Base-by-base conservation (phyloP, 1,140 invertebrate species). In the Matsumurasca onukii region DNA sequence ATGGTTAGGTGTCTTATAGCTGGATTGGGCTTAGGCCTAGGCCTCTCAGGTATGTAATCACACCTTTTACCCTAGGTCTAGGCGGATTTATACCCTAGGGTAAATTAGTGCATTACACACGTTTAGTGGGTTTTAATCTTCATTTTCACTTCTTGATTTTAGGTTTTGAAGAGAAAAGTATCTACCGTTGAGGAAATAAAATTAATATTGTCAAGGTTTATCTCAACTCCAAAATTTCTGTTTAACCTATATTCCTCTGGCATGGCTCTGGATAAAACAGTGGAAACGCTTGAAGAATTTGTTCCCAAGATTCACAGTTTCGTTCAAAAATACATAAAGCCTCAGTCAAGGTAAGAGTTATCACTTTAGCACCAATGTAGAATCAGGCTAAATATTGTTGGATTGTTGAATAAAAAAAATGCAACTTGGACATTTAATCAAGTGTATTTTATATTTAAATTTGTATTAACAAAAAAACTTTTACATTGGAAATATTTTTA, bases 231-330 rank as follows among this genome's bases (percentile, higher is more conserved):
- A 24, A 67, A 78, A 59, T 71, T 79, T 65, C 75, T 84, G 0
- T 79, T 80, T 31, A 80, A 82, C 68, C 76, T 91, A 2, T 91
- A 88, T 76, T 83, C 83, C 31, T 82, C 83, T 3, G 79, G 84
- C 31, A 75, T 90, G 68, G 79, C 77, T 17, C 75, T 83, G 0
- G 74, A 78, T 1, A 83, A 86, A 49, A 81, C 83, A 2, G 74
- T 77, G 5, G 74, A 80, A n/a, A 51, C 87, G 70, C 78, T 91
- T 64, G 72, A 82, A 52, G 77, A 80, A 39, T 92, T 89, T 77
- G 76, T 92, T 0, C 79, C 83, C 9, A 85, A 86, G 34, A 87
- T 94, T 67, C 76, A 80, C 31, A 77, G 84, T 30, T 93, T 93
- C 77, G 85, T 95, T 69, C 76, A 86, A 69, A 85, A 84, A 61